Percentiles rank a stretch among this genome's conserved stretches.
Conservation (phyloP, 2,888 invertebrate genomes). For the Epirrhoe alternata region DNA sequence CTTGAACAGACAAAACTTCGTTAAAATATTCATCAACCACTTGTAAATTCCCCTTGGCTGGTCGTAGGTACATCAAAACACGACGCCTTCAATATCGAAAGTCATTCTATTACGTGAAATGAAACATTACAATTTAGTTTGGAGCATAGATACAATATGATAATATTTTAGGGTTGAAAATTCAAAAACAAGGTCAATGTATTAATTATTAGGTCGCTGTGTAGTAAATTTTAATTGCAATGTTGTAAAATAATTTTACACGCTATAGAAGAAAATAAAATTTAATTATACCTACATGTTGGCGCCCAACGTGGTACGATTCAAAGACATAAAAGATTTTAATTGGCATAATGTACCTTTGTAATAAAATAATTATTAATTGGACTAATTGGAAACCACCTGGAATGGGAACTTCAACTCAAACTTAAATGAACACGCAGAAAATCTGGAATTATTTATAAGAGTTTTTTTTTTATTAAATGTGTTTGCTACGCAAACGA, state of each 20-base stretch:
- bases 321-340: too few species aligned
- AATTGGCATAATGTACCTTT: too few species aligned
- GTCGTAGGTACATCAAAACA: constrained; percentile 18
- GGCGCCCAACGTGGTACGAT: constrained; percentile 17
- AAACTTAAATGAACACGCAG: neutral
- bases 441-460: neutral
- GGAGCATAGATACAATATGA: neutral
- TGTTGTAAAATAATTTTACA: constrained; percentile 1
- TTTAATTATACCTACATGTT: neutral
- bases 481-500: too few species aligned
- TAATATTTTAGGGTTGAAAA: neutral
- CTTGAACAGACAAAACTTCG: constrained; percentile 14
- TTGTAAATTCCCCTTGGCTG: constrained; percentile 18
- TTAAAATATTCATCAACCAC: constrained; percentile 22
- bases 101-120: constrained; percentile 2
- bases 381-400: too few species aligned
- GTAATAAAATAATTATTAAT: too few species aligned
- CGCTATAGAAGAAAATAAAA: neutral
- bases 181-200: constrained; percentile 1
- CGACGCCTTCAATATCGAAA: constrained; percentile 10
- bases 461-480: too few species aligned
- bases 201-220: neutral
- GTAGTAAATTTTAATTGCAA: neutral
- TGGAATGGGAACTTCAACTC: too few species aligned
- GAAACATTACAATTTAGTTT: neutral